Conservation (phyloP, 2,113 vertebrate species). For the Leucopternis melanops region DNA sequence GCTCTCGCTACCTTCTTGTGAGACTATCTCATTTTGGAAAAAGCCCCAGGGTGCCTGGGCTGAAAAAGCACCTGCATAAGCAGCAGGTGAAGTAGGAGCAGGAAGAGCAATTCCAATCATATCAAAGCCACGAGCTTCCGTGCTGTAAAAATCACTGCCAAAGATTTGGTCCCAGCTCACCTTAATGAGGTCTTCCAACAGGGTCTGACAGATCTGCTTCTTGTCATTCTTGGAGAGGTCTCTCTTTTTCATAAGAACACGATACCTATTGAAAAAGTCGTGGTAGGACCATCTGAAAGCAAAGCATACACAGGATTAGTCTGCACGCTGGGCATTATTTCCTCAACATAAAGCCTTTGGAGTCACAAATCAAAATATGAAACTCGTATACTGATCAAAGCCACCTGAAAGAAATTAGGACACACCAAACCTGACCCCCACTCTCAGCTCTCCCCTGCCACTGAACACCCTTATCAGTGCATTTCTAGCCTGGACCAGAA, state of each 20-base stretch:
- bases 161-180: slow-evolving; percentile 59
- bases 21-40: not conserved
- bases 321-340: not conserved
- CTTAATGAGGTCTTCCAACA: slow-evolving; percentile 87
- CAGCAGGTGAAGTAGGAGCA: not conserved
- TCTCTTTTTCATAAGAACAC: slow-evolving; percentile 84
- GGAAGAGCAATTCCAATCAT: not conserved
- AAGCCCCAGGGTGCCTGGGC: not conserved
- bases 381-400: not conserved
- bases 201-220: slow-evolving; percentile 81
- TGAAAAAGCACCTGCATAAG: not conserved
- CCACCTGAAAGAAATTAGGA: not conserved
- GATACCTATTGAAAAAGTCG: slow-evolving; percentile 91
- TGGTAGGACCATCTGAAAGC: slow-evolving; percentile 88
- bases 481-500: not conserved
- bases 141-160: not conserved
- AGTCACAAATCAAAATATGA: fast-evolving
- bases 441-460: not conserved
- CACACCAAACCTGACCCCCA: not conserved
- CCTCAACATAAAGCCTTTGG: not conserved
- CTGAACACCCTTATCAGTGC: not conserved
- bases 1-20: fast-evolving
- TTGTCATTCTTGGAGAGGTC: slow-evolving; percentile 78
- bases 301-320: not conserved
- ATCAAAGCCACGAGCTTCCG: fast-evolving